These are phyloP conservation scores for Lipotes vexillifer DNA, from an alignment of 2,113 vertebrate species.

Conservation along the genomic window DNA sequence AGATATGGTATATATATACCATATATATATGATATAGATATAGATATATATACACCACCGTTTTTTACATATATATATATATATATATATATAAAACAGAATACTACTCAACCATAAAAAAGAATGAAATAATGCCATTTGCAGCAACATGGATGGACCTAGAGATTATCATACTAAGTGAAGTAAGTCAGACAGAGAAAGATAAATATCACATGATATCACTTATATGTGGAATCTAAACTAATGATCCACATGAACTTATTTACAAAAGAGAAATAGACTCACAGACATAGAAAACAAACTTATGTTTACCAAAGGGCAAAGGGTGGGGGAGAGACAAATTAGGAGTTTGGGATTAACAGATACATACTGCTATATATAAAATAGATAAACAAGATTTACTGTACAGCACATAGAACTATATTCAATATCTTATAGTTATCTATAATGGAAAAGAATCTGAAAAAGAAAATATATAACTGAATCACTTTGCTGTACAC, in stretches of 20 bases:
- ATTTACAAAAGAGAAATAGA: not conserved
- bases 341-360: not conserved
- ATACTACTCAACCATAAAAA: not conserved
- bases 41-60: not conserved
- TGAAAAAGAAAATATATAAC: not conserved
- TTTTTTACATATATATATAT: not conserved
- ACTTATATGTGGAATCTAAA: not conserved
- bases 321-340: not conserved
- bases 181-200: not conserved
- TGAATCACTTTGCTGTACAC: not conserved
- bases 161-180: not conserved
- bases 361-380: not conserved
- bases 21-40: not conserved
- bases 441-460: not conserved
- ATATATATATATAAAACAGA: not conserved
- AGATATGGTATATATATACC: too few species aligned
- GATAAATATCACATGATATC: too few species aligned
- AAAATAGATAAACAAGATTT: not conserved
- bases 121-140: not conserved
- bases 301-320: not conserved
- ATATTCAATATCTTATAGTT: not conserved
- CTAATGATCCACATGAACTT: not conserved
- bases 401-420: not conserved
- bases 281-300: not conserved
- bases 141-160: not conserved